These are phyloP conservation scores for Leucoraja ocellata DNA, from an alignment of 2,797 vertebrate genomes.

Conservation along the genomic window DNA sequence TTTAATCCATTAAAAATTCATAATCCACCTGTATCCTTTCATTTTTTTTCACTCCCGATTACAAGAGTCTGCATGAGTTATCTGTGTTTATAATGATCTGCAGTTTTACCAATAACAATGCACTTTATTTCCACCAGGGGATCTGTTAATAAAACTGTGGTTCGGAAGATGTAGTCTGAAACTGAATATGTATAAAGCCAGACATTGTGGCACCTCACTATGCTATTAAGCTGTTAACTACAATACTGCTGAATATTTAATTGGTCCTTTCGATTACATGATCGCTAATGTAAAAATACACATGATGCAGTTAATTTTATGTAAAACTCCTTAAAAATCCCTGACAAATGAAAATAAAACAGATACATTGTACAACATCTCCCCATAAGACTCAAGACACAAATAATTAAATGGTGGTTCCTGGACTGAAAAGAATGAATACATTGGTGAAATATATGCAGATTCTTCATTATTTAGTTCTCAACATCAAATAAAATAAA, in stretches of 20 bases:
- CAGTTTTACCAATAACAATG: background rate
- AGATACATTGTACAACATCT: background rate
- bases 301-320: no score
- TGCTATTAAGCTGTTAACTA: background rate
- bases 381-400: background rate
- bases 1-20: no score
- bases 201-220: slow-evolving; percentile 4
- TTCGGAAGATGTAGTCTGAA: background rate
- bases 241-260: background rate
- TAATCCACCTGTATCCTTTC: background rate
- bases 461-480: background rate
- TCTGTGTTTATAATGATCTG: background rate
- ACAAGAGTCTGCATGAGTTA: no score
- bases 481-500: background rate
- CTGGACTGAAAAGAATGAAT: background rate
- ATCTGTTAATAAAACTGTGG: background rate
- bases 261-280: background rate
- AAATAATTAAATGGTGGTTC: background rate
- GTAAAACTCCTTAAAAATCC: no score
- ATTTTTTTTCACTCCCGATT: background rate
- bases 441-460: no score
- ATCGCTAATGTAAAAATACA: background rate
- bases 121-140: background rate
- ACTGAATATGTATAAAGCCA: background rate
- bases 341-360: no score